These are phyloP conservation scores for Apus apus DNA, from an alignment of 2,113 vertebrate species.

Conservation along the genomic window DNA sequence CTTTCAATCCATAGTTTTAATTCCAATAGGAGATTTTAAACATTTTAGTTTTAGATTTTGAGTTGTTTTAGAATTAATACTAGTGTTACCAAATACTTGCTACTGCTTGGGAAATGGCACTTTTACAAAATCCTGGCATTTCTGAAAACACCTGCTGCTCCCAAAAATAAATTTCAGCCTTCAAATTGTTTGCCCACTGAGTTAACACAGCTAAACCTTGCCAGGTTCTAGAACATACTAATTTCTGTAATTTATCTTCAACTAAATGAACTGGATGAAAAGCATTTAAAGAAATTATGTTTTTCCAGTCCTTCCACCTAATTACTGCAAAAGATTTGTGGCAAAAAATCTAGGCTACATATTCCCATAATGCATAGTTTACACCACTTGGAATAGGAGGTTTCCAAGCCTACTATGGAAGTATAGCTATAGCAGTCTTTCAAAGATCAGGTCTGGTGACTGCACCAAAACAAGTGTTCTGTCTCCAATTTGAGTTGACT, in stretches of 20 bases:
- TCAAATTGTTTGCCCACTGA: constrained; percentile 36
- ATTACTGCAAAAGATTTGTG: not conserved
- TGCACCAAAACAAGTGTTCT: not conserved
- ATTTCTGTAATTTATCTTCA: constrained; percentile 32
- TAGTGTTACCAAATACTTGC: not conserved
- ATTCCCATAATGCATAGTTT: not conserved
- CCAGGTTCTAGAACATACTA: not conserved
- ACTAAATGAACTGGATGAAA: not conserved
- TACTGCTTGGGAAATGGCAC: not conserved
- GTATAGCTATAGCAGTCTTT: not conserved
- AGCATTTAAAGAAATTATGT: not conserved
- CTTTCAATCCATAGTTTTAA: not conserved
- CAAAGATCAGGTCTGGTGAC: not conserved
- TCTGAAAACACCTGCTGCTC: constrained; percentile 42
- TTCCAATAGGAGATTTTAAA: not conserved
- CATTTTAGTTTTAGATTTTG: not conserved
- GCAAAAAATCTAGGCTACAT: not conserved
- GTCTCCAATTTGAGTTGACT: not conserved
- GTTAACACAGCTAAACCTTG: constrained; percentile 29
- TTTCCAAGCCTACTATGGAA: not conserved
- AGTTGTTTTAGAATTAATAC: not conserved
- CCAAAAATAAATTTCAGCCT: not conserved
- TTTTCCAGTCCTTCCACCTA: not conserved
- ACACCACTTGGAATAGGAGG: not conserved
- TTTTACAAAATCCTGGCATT: constrained; percentile 27